Conservation (phyloP, 1,140 invertebrate species). For the Drosophila orena region DNA sequence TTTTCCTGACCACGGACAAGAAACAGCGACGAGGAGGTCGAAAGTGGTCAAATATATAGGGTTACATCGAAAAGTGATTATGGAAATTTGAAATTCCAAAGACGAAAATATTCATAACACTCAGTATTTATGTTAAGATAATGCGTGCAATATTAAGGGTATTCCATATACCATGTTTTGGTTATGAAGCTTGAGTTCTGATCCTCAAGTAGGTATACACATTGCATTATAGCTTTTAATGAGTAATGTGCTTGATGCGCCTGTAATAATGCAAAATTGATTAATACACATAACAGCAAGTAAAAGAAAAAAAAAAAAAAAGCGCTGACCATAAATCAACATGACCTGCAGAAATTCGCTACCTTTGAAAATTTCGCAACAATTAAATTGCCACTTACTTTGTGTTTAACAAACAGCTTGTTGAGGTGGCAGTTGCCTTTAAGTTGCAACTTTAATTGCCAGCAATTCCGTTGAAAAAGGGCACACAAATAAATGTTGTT, state of each 20-base stretch:
- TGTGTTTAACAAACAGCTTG: slow-evolving; percentile 46
- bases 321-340: slow-evolving; percentile 62
- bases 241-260: not conserved
- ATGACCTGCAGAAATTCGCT: slow-evolving; percentile 1
- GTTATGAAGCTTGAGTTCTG: too few relatives aligned
- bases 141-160: too few relatives aligned
- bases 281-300: slow-evolving; percentile 4
- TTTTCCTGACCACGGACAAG: not conserved
- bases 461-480: slow-evolving; percentile 28
- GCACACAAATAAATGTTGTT: slow-evolving; percentile 43
- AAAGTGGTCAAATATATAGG: not conserved
- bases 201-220: too few relatives aligned
- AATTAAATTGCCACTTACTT: slow-evolving; percentile 27
- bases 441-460: slow-evolving; percentile 53
- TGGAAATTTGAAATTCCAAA: too few relatives aligned
- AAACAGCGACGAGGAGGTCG: not conserved
- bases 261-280: slow-evolving; percentile 25
- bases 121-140: too few relatives aligned
- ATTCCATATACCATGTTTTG: too few relatives aligned
- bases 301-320: too few relatives aligned
- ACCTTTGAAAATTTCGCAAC: not conserved
- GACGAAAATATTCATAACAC: too few relatives aligned
- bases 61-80: not conserved
- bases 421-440: slow-evolving; percentile 10
- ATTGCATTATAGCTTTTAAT: too few relatives aligned